Evolutionary conservation across 2,113 vertebrate genomes (phyloP), one percentile per base, ranked within the genome.

Genomic region (Proteles cristata): DNA sequence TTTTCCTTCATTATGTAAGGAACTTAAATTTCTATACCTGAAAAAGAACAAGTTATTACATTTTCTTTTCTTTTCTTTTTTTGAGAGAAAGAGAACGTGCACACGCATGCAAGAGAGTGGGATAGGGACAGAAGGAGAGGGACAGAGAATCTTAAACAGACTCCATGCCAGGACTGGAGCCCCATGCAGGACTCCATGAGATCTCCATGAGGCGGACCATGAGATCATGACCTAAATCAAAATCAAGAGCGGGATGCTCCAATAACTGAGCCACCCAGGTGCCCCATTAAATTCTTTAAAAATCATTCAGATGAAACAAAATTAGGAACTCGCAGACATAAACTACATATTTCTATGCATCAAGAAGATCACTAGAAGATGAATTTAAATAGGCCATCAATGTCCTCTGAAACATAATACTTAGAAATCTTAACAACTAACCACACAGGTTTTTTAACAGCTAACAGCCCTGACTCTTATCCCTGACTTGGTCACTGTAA

Each of bases 241-340:
- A 8, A 61, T 61, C 58, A 61, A 61, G 21, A 61, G 58, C 23
- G 23, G 58, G 58, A 21, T 0, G 21, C 17, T 61, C 21, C 23
- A 61, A 21, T 7, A 21, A 61, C 58, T 61, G 7, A 61, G 21
- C 58, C 58, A 61, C 58, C 58, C 58, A 61, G 58, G 58, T 7
- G 21, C 2, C 58, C 58, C 58, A 61, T 61, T 69, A 31, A 95
- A 50, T 58, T 86, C 43, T 80, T 92, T 63, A 90, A 96, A 96
- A 97, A 88, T 35, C 79, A 94, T 90, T 66, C 63, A 84, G 55
- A 90, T 79, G 55, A 94, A 88, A 85, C 48, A 71, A 68, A 80
- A 89, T 69, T 31, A 80, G 79, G 26, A 94, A 15, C 74, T 81
- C 11, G 69, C 0, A 73, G 61, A 76, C 31, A 48, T n/a, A 55